Evolutionary conservation across 2,113 vertebrate species (phyloP).

Genomic region (Bettongia penicillata): DNA sequence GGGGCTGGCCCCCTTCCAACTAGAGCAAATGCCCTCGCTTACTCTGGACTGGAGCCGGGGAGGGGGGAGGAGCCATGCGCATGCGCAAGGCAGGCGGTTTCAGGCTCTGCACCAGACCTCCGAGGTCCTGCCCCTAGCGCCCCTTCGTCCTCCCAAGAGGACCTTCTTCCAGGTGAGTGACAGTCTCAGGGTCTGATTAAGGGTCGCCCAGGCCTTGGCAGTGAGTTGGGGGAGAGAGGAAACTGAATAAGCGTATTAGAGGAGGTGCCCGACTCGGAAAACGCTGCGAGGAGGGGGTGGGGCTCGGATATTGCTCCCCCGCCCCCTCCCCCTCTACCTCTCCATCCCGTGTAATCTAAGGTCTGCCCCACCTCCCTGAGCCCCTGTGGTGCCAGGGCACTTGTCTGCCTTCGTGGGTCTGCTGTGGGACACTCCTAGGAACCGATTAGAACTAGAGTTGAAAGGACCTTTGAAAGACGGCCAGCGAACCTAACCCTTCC

Average conservation of each 20-base stretch:
- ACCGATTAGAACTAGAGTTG: not conserved
- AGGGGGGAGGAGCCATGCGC: not conserved
- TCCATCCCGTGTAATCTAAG: not conserved
- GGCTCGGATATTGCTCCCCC: not conserved
- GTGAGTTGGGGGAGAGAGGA: not conserved
- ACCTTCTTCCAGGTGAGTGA: not conserved
- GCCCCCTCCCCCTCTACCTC: too few species aligned
- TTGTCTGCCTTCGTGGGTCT: not conserved
- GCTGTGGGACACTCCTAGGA: not conserved
- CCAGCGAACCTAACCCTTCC: not conserved
- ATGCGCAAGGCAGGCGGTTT: not conserved
- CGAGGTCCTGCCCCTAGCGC: not conserved
- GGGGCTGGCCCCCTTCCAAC: not conserved
- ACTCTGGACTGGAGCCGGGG: fast-evolving
- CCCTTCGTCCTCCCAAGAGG: fast-evolving
- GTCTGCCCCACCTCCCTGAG: not conserved
- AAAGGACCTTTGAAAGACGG: not conserved
- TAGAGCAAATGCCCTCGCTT: not conserved
- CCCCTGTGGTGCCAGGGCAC: not conserved
- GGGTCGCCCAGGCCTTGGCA: not conserved
- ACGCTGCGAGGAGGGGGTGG: not conserved
- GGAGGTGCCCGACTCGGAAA: not conserved
- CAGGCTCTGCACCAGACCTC: not conserved
- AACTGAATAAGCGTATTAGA: not conserved
- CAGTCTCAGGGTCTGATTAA: not conserved